Conservation (phyloP, 2,888 invertebrate genomes). For the Elysia crispata region DNA sequence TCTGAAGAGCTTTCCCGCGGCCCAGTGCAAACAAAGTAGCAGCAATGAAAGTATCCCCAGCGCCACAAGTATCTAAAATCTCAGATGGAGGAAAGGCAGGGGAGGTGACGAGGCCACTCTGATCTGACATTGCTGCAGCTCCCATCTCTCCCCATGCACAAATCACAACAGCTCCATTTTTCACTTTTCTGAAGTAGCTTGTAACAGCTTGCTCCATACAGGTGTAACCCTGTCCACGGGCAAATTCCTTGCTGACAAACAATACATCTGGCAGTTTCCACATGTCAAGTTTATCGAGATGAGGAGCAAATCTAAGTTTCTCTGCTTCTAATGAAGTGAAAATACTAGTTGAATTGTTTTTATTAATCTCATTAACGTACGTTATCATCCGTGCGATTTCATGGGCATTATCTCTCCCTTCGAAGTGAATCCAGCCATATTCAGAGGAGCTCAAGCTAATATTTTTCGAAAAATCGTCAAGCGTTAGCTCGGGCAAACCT, state of each 20-base stretch:
- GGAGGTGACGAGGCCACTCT: constrained; percentile 75
- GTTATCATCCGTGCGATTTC: constrained; percentile 48
- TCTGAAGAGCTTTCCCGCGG: constrained; percentile 75
- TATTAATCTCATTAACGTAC: constrained; percentile 37
- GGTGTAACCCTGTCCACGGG: constrained; percentile 79
- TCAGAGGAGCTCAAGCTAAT: constrained; percentile 21
- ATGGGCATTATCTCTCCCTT: constrained; percentile 50
- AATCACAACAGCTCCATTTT: constrained; percentile 70
- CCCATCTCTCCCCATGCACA: constrained; percentile 83
- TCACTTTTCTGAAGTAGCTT: constrained; percentile 39
- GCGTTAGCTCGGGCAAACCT: constrained; percentile 47
- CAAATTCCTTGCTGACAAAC: constrained; percentile 84
- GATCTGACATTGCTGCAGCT: constrained; percentile 73
- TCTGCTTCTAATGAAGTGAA: constrained; percentile 51
- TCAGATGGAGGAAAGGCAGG: constrained; percentile 80
- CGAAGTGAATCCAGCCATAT: constrained; percentile 52
- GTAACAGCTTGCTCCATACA: constrained; percentile 73
- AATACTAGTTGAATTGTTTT: constrained; percentile 20
- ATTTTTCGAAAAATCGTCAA: constrained; percentile 41
- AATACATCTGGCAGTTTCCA: constrained; percentile 72
- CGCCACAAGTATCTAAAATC: constrained; percentile 83
- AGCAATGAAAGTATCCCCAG: constrained; percentile 84
- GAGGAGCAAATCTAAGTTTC: constrained; percentile 35
- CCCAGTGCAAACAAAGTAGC: constrained; percentile 81
- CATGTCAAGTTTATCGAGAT: constrained; percentile 45